A percentile compares a stretch with the other conserved stretches of the same genome.
phyloP scores from a whole-genome alignment of 2,113 vertebrate genomes.

The Notarius quadriscutis region DNA sequence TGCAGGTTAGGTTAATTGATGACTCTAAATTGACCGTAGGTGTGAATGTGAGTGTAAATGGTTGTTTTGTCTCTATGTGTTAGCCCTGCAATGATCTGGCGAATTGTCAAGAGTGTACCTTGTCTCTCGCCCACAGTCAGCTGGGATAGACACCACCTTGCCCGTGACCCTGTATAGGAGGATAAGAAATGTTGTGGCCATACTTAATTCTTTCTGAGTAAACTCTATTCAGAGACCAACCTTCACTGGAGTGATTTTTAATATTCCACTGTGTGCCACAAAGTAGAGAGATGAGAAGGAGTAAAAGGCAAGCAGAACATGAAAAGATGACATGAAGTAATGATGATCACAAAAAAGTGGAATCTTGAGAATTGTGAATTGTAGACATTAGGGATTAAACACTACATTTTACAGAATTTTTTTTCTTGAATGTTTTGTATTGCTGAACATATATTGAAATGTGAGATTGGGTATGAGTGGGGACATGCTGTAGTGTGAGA shows the following conservation, averaged over 20 bases:
- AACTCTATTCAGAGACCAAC: slow-evolving; percentile 1
- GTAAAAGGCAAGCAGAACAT: not conserved
- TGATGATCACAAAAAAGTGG: not conserved
- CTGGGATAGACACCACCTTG: too few relatives aligned
- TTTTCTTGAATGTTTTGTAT: not conserved
- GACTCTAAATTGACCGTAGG: too few relatives aligned
- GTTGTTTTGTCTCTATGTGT: too few relatives aligned
- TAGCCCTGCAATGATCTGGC: too few relatives aligned
- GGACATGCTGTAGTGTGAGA: not conserved
- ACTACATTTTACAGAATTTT: not conserved
- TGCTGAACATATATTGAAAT: not conserved
- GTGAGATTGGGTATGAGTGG: not conserved
- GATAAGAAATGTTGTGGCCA: not conserved
- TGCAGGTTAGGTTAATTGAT: too few relatives aligned
- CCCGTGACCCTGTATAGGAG: too few relatives aligned
- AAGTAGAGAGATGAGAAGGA: not conserved
- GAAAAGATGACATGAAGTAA: slow-evolving; percentile 3
- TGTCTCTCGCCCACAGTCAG: too few relatives aligned
- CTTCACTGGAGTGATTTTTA: slow-evolving; percentile 40
- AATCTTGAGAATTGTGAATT: not conserved
- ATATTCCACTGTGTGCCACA: slow-evolving; percentile 9
- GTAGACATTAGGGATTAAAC: not conserved
- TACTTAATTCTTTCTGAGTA: too few relatives aligned
- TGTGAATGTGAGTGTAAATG: too few relatives aligned
- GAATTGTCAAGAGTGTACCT: too few relatives aligned